A percentile compares a stretch with the other conserved stretches of the same genome.
Conservation (phyloP, 92 coral and sea anemone genomes). For the Zoanthus sansibaricus region DNA sequence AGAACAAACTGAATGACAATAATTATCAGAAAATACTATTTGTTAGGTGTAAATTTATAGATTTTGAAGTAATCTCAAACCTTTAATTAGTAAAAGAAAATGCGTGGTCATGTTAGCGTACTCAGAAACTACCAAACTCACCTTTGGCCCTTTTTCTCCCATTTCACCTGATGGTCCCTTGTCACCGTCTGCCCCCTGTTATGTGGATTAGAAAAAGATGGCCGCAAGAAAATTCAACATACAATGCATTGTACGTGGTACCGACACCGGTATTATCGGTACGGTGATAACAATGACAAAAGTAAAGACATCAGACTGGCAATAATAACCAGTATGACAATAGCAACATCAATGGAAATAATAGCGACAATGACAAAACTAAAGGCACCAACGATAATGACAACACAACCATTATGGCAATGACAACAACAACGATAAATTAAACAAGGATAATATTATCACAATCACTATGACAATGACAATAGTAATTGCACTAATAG, state of each 20-base stretch:
- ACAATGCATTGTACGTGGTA: not conserved
- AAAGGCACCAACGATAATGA: not conserved
- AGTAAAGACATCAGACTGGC: not conserved
- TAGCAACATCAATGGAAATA: not conserved
- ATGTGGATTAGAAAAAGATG: not conserved
- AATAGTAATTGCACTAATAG: not conserved
- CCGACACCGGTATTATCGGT: not conserved
- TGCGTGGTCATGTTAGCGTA: too few relatives aligned
- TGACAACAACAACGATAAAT: too few relatives aligned
- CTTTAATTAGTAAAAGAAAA: too few relatives aligned
- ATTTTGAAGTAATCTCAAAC: too few relatives aligned
- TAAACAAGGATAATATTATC: not conserved
- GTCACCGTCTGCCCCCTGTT: not conserved
- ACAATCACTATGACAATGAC: not conserved
- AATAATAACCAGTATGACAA: not conserved
- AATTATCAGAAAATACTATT: too few relatives aligned
- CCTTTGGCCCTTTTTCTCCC: not conserved
- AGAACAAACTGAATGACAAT: too few relatives aligned
- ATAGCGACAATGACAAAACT: not conserved
- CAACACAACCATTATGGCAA: too few relatives aligned
- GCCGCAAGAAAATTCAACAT: not conserved
- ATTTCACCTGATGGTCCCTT: constrained; percentile 1
- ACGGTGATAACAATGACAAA: not conserved
- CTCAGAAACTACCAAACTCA: not conserved
- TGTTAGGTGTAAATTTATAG: too few relatives aligned